Conservation (phyloP, 2,113 vertebrate genomes). For the Cichladusa arquata region DNA sequence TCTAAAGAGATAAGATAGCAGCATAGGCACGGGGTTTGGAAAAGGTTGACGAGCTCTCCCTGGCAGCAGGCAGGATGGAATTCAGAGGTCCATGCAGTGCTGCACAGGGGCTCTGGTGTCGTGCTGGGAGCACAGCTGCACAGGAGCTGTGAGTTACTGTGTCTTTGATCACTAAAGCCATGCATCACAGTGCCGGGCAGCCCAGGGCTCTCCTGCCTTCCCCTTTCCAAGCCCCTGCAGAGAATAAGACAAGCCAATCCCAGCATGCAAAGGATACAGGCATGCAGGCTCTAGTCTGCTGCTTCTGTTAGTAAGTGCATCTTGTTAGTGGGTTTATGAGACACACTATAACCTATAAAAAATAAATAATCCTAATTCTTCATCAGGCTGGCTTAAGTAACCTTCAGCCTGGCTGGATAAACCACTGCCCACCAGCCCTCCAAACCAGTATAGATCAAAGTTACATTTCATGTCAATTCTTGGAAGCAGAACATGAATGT, state of each 20-base stretch:
- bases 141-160: background rate
- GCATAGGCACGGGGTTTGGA: background rate
- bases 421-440: slow-evolving; percentile 42
- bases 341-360: slow-evolving; percentile 55
- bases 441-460: slow-evolving; percentile 31
- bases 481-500: slow-evolving; percentile 45
- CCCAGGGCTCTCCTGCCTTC: background rate
- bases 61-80: background rate
- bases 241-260: slow-evolving; percentile 37
- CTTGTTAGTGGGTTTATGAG: slow-evolving; percentile 61
- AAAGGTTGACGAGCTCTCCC: background rate
- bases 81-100: background rate
- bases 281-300: slow-evolving; percentile 39
- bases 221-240: slow-evolving; percentile 9
- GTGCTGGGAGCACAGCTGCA: slow-evolving; percentile 21
- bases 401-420: slow-evolving; percentile 18
- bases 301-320: slow-evolving; percentile 68
- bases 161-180: slow-evolving; percentile 46
- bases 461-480: slow-evolving; percentile 48
- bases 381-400: slow-evolving; percentile 51
- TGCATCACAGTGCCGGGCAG: slow-evolving; percentile 18
- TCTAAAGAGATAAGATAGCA: slow-evolving; percentile 10
- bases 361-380: slow-evolving; percentile 58
- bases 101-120: background rate
- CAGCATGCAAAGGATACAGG: slow-evolving; percentile 38